Evolutionary conservation across 2,888 invertebrate species (phyloP), one percentile per base, ranked within the genome.

Genomic region (Harpalus rubripes): DNA sequence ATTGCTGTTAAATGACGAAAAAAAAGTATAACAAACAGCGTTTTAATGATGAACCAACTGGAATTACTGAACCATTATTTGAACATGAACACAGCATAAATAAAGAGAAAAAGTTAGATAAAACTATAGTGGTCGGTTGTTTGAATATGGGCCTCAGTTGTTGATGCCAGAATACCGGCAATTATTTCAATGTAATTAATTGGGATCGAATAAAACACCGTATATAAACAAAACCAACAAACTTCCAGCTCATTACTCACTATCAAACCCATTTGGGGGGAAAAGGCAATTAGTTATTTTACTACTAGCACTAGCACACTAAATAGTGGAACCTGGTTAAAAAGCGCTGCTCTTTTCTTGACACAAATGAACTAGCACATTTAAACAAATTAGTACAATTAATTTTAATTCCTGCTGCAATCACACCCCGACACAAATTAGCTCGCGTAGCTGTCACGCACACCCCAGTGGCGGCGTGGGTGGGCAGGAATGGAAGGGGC

Each of bases 381-480:
- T 78, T 84, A 83, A 83, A 83, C 83, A 83, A 83, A 83, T 83
- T 83, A 83, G 78, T 63, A 52, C 78, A 78, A 84, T 84, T 84
- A 84, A 78, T 84, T 78, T 84, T 84, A 84, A 84, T 84, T 84
- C 84, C 56, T 76, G 41, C 76, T 65, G 78, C 76, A 84, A 84
- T 84, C 78, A 84, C 84, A 78, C 78, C 84, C 84, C 78, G 84
- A 84, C 84, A 63, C 63, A 84, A 84, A 84, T 84, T 84, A 84
- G 84, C 84, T 78, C 61, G 84, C 78, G 76, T 84, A 74, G 84
- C 78, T 84, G 78, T 84, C 84, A 84, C 84, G 76, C 76, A 76
- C 74, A 84, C 84, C 84, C 83, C 58, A 78, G 78, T 78, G 78
- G 58, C 58, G n/a, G 18, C 39, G 68, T 59, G 68, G 15, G 68